phyloP scores from a whole-genome alignment of 2,888 invertebrate genomes.

The Eledone cirrhosa region DNA sequence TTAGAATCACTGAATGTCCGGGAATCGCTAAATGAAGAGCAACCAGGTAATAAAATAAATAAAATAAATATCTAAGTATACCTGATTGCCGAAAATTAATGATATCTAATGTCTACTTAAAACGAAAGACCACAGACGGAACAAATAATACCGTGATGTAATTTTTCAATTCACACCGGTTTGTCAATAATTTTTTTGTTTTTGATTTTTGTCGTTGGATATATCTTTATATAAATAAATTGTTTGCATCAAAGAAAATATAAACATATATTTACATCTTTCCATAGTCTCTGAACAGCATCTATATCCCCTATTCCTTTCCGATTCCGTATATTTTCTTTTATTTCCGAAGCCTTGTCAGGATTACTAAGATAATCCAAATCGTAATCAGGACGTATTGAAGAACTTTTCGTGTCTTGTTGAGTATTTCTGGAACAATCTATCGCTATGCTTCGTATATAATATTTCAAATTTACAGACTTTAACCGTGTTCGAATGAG shows the following conservation, averaged over 20 bases:
- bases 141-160: neutral
- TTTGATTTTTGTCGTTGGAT: slow-evolving; percentile 18
- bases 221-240: too few relatives aligned
- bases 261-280: neutral
- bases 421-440: neutral
- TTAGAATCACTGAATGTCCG: too few relatives aligned
- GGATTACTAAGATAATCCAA: slow-evolving; percentile 74
- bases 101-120: too few relatives aligned
- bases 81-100: too few relatives aligned
- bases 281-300: slow-evolving; percentile 66
- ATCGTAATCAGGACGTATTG: slow-evolving; percentile 75
- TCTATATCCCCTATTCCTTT: slow-evolving; percentile 77
- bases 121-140: neutral
- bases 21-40: too few relatives aligned
- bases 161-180: neutral
- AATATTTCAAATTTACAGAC: neutral
- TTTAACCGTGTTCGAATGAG: neutral
- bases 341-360: slow-evolving; percentile 73
- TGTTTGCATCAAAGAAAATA: too few relatives aligned
- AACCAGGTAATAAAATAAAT: too few relatives aligned
- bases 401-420: neutral
- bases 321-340: slow-evolving; percentile 74
- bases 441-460: neutral
- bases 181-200: neutral
- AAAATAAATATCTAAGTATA: too few relatives aligned